Conservation (phyloP, 2,888 invertebrate genomes). For the Leptarthrus brevirostris region DNA sequence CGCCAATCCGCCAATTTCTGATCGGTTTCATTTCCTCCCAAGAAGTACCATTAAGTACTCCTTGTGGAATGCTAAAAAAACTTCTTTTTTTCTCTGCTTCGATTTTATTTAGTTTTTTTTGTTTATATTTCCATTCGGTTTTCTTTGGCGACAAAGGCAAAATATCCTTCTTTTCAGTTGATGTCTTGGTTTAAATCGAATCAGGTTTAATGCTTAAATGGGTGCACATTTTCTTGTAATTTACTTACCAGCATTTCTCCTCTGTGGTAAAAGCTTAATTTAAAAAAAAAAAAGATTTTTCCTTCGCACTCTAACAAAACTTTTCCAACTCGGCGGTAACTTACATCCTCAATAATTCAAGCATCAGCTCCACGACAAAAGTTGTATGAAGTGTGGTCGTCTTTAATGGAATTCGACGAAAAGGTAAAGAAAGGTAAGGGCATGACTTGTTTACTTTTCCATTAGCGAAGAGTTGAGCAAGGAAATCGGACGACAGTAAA, state of each 20-base stretch:
- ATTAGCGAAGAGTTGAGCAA: background rate
- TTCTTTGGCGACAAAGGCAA: constrained; percentile 43
- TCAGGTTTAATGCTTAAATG: background rate
- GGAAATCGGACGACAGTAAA: background rate
- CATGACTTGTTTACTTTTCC: background rate
- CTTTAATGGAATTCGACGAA: constrained; percentile 7
- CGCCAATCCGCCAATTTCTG: background rate
- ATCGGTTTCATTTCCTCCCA: constrained; percentile 9
- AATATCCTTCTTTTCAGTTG: constrained; percentile 44
- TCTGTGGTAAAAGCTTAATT: background rate
- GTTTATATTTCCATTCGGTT: constrained; percentile 25
- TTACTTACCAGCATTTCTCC: background rate
- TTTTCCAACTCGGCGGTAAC: background rate
- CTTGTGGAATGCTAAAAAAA: constrained; percentile 12
- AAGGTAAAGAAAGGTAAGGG: constrained; percentile 30
- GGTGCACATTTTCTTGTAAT: background rate
- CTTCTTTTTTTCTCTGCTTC: constrained; percentile 20
- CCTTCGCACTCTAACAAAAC: background rate
- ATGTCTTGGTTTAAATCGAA: background rate
- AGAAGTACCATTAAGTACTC: background rate
- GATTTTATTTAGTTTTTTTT: constrained; percentile 23
- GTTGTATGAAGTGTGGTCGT: background rate
- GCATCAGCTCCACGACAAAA: background rate
- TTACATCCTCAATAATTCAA: background rate
- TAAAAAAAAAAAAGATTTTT: background rate